Base-by-base conservation (phyloP, 2,113 vertebrate species). In the Toxostoma redivivum region DNA sequence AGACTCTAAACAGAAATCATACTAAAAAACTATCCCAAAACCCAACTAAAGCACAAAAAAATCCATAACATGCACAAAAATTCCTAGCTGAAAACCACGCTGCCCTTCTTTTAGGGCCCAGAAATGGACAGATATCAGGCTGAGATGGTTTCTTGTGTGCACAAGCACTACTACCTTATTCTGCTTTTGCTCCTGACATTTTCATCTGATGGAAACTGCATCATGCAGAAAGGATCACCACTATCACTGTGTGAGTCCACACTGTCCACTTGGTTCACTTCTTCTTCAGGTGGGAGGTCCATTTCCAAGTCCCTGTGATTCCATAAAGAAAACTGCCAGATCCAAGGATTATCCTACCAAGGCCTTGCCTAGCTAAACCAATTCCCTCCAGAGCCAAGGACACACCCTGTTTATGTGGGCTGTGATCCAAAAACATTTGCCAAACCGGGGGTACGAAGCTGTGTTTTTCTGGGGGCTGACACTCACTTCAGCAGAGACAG, bases 121-220 rank as follows among this genome's bases (percentile, higher is more conserved):
- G 24, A 37, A 84, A 51, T 3, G 17, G 37, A 33, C 0, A 66
- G 35, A 5, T 27, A 37, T 0, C 0, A 64, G 12, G 19, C 66
- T 47, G 28, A 92, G 45, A 44, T 23, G 11, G 25, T 23, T 66
- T 20, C 25, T 50, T 12, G 4, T 23, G 4, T 30, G 37, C 35
- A 56, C 3, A 5, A 60, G 25, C 1, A 1, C 19, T 56, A 40
- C 25, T 4, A 3, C 25, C 28, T 7, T 15, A 14, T 31, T 69
- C 27, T 65, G 12, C 65, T 4, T 1, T 7, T 19, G 11, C 31
- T 81, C 48, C 70, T 47, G 28, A 30, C 3, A 4, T n/a, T 61
- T 62, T 45, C 18, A n/a, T 15, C 45, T 48, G 30, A 16, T 5
- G 15, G 31, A 37, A 80, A 54, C 4, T 54, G 51, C 30, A 45